Evolutionary conservation across 2,888 invertebrate species (phyloP).

Genomic region (Drosophila quinaria): DNA sequence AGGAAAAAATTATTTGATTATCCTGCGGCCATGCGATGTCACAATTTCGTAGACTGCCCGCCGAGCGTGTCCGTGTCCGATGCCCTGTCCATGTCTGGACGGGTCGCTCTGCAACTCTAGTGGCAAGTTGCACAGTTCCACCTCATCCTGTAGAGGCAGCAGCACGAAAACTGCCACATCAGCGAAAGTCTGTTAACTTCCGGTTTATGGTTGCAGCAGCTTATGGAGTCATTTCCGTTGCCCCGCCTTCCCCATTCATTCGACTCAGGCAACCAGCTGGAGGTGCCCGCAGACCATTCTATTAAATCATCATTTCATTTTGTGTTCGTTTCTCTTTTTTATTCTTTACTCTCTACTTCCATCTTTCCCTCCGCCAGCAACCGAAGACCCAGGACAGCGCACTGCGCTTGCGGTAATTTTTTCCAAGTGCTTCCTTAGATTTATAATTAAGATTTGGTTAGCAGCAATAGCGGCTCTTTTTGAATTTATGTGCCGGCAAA

Average conservation of each 20-base stretch:
- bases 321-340: constrained; percentile 40
- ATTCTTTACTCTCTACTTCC: constrained; percentile 12
- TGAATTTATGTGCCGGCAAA: constrained; percentile 81
- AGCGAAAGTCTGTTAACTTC: constrained; percentile 85
- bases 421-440: constrained; percentile 83
- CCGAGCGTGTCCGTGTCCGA: constrained; percentile 52
- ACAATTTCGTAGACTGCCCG: constrained; percentile 80
- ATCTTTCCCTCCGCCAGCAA: constrained; percentile 3
- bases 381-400: constrained; percentile 47
- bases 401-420: constrained; percentile 79
- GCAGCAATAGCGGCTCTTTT: constrained; percentile 81
- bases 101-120: constrained; percentile 20
- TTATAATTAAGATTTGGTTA: constrained; percentile 85
- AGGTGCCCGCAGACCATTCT: constrained; percentile 79
- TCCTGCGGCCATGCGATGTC: constrained; percentile 84
- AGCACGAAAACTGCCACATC: constrained; percentile 79
- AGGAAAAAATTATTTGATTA: constrained; percentile 81
- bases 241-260: constrained; percentile 75
- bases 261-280: constrained; percentile 72
- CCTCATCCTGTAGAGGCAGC: constrained; percentile 24
- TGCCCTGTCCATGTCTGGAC: constrained; percentile 24
- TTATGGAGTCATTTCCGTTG: constrained; percentile 80
- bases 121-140: constrained; percentile 10
- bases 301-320: constrained; percentile 84
- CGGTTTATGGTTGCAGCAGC: constrained; percentile 82